Evolutionary conservation across 2,113 vertebrate genomes (phyloP).

Genomic region (Crypturellus undulatus): DNA sequence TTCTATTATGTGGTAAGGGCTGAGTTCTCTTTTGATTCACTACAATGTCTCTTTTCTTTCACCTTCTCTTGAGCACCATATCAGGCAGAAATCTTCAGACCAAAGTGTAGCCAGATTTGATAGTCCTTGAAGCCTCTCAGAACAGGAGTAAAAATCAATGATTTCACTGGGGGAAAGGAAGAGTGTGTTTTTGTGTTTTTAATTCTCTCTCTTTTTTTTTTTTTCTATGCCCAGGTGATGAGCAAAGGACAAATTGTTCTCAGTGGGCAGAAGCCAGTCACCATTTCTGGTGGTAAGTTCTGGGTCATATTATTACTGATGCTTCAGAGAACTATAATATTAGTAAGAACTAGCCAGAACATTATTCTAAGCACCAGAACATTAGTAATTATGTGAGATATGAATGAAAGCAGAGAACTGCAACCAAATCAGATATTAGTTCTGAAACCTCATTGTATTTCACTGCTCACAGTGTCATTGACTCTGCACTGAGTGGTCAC

Average conservation of each 20-base stretch:
- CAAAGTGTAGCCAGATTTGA: neutral
- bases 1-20: slow-evolving; percentile 77
- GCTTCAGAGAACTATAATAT: neutral
- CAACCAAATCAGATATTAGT: neutral
- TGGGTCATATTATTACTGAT: neutral
- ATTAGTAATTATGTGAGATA: neutral
- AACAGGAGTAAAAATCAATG: neutral
- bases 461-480: neutral
- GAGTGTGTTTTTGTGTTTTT: neutral
- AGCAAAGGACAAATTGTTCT: slow-evolving; percentile 76
- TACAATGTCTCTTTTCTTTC: neutral
- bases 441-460: neutral
- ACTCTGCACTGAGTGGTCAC: neutral
- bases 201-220: neutral
- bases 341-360: neutral
- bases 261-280: slow-evolving; percentile 68
- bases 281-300: slow-evolving; percentile 58
- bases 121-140: neutral
- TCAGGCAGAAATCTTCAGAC: neutral
- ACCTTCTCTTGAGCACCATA: neutral
- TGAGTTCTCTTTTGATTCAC: neutral
- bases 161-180: neutral
- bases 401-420: neutral
- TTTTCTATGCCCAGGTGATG: slow-evolving; percentile 77
- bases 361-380: neutral